Evolutionary conservation across 1,140 invertebrate species (phyloP).

Genomic region (Artemia franciscana): DNA sequence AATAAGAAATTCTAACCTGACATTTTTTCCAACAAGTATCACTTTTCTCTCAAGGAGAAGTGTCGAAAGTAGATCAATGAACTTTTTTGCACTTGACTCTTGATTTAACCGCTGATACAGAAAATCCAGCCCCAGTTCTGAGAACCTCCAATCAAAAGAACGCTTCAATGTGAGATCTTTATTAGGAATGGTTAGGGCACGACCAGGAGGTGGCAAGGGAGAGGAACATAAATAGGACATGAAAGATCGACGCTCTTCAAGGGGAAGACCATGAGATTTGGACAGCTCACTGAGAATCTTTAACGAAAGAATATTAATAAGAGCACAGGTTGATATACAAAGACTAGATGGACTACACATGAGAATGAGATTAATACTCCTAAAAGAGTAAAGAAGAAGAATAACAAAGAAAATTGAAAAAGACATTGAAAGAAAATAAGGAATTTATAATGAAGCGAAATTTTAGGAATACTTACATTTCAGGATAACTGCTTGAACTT

Average conservation of each 20-base stretch:
- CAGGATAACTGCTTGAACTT: too few species aligned
- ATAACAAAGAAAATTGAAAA: too few species aligned
- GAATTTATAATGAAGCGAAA: too few species aligned
- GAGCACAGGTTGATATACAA: too few species aligned
- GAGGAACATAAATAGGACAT: not conserved
- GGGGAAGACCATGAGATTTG: not conserved
- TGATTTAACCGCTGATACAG: not conserved
- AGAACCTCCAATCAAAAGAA: not conserved
- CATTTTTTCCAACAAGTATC: not conserved
- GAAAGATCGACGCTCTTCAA: not conserved
- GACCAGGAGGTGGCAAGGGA: not conserved
- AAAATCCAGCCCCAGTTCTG: not conserved
- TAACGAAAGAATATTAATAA: too few species aligned
- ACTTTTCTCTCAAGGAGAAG: not conserved
- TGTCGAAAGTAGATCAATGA: not conserved
- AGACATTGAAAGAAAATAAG: too few species aligned
- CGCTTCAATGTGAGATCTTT: not conserved
- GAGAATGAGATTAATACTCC: too few species aligned
- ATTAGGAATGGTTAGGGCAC: not conserved
- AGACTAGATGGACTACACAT: too few species aligned
- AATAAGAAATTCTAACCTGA: not conserved
- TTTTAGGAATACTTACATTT: too few species aligned
- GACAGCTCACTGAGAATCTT: not conserved
- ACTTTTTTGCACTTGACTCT: not conserved
- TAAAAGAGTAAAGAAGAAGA: too few species aligned